Evolutionary conservation across 2,888 invertebrate species (phyloP).

Genomic region (Mesorhabditis belari): DNA sequence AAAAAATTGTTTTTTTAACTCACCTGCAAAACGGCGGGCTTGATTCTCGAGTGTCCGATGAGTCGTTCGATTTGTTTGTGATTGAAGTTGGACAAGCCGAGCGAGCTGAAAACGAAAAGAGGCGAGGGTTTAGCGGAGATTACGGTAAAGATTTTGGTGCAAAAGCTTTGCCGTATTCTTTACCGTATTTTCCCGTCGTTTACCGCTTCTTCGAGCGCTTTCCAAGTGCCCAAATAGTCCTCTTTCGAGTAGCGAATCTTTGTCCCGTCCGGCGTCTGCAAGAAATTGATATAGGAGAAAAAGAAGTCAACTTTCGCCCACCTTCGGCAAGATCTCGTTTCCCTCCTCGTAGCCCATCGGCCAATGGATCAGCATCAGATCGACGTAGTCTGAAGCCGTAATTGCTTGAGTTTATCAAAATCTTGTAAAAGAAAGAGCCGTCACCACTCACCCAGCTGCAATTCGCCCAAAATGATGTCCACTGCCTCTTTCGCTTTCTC

Average conservation of each 20-base stretch:
- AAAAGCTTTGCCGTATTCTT: no score
- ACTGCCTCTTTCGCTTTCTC: constrained; percentile 29
- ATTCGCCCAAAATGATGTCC: constrained; percentile 20
- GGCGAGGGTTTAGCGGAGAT: no score
- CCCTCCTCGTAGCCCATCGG: constrained; percentile 50
- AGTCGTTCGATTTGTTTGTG: constrained; percentile 59
- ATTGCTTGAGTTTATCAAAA: no score
- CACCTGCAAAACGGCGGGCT: constrained; percentile 62
- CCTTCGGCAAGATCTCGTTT: constrained; percentile 38
- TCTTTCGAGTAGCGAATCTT: constrained; percentile 42
- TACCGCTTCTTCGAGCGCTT: constrained; percentile 43
- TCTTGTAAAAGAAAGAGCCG: no score
- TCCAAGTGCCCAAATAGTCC: constrained; percentile 51
- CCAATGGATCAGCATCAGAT: constrained; percentile 52
- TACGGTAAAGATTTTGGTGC: no score
- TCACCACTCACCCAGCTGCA: no score
- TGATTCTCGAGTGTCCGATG: constrained; percentile 62
- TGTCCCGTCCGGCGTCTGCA: constrained; percentile 12
- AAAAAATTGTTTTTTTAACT: not conserved
- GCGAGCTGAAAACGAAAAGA: no score
- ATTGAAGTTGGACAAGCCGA: constrained; percentile 52
- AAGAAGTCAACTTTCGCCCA: constrained; percentile 1
- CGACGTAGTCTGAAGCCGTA: constrained; percentile 49
- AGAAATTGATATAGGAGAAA: not conserved
- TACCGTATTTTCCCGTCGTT: constrained; percentile 15